These are phyloP conservation scores for Spilosoma lubricipeda DNA, from an alignment of 2,888 invertebrate species.

Conservation along the genomic window DNA sequence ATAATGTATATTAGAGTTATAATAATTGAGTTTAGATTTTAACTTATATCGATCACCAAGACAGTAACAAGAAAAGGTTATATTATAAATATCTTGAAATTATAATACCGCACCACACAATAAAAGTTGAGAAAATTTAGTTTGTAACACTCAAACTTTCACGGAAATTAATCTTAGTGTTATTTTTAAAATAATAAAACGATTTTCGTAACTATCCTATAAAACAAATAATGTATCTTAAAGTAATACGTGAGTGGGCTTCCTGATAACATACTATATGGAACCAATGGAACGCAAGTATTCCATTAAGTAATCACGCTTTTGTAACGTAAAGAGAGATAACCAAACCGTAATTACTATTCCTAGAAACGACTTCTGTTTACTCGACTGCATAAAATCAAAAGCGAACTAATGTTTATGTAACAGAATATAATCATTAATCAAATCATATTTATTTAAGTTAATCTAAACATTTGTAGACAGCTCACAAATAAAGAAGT, in stretches of 20 bases:
- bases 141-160: neutral
- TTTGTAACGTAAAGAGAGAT: slow-evolving; percentile 29
- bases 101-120: neutral
- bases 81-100: neutral
- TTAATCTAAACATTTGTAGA: neutral
- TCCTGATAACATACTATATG: slow-evolving; percentile 14
- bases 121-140: neutral
- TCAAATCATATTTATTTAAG: slow-evolving; percentile 1
- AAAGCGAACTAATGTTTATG: neutral
- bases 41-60: neutral
- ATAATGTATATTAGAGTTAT: too few species aligned
- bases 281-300: slow-evolving; percentile 11
- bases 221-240: neutral
- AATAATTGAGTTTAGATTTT: neutral
- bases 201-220: too few species aligned
- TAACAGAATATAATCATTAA: slow-evolving; percentile 1
- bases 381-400: slow-evolving; percentile 3
- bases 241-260: slow-evolving; percentile 10
- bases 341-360: slow-evolving; percentile 13
- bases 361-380: slow-evolving; percentile 8
- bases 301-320: slow-evolving; percentile 46
- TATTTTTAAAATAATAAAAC: neutral
- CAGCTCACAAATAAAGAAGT: neutral
- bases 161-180: neutral
- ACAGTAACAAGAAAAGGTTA: neutral